These are phyloP conservation scores for Anodontia alba DNA, from an alignment of 2,888 invertebrate species.

Conservation along the genomic window DNA sequence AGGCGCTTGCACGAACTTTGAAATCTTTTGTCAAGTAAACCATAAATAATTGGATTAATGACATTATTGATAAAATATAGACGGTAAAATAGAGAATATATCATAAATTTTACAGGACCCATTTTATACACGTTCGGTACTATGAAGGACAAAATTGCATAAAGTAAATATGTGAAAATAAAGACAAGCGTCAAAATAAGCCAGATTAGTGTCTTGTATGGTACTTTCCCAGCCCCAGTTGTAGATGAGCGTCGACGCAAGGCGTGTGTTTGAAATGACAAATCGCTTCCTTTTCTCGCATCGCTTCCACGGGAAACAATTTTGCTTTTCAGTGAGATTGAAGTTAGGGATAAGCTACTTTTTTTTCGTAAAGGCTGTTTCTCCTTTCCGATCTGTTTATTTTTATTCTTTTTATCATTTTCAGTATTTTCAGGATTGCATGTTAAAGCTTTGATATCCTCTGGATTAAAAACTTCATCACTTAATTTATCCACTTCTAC, in stretches of 20 bases:
- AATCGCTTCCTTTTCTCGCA: conserved; percentile 21
- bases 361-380: neutral
- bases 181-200: conserved; percentile 55
- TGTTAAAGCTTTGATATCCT: neutral
- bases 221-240: conserved; percentile 23
- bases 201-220: conserved; percentile 57
- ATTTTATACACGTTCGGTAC: conserved; percentile 24
- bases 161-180: conserved; percentile 40
- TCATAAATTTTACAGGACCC: conserved; percentile 14
- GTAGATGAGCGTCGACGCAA: conserved; percentile 34
- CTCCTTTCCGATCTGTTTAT: neutral
- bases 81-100: conserved; percentile 29
- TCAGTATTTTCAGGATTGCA: neutral
- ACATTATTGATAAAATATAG: conserved; percentile 54
- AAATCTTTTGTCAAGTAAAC: conserved; percentile 39
- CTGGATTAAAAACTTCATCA: neutral
- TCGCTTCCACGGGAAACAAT: conserved; percentile 9
- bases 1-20: conserved; percentile 35
- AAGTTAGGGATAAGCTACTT: neutral
- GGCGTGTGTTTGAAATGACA: conserved; percentile 23
- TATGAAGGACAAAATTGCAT: conserved; percentile 37
- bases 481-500: conserved; percentile 26
- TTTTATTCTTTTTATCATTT: neutral
- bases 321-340: neutral
- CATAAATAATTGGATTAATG: conserved; percentile 49